Evolutionary conservation across 2,797 vertebrate genomes (phyloP), one percentile per base, ranked within the genome.

Genomic region (Acanthornis magna): DNA sequence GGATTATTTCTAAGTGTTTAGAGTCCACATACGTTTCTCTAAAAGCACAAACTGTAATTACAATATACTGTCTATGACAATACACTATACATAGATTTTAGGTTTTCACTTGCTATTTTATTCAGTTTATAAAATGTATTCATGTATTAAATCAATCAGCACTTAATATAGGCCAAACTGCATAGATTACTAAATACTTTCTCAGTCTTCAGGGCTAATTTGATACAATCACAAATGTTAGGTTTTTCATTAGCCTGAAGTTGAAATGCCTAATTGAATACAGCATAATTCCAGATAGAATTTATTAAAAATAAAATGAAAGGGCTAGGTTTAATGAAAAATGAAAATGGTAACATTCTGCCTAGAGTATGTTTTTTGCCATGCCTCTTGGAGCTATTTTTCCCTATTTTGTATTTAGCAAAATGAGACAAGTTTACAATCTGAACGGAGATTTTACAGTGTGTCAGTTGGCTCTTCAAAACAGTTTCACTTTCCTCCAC

Each of bases 251-350:
- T 88, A 94, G 62, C 34, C 51, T 78, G 19, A 89, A 86, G 50
- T 57, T 93, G 77, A 94, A 93, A 23, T 61, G 43, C 45, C 40
- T 92, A 96, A 95, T 66, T 74, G 61, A 88, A 89, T 57, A n/a
- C 21, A 65, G 26, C 30, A 65, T 57, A 27, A 55, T 57, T 95
- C 80, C 79, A 90, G 68, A 74, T n/a, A 68, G 15, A 45, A 76
- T 60, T 91, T 63, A 53, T 88, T 83, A 17, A 61, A 85, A 79
- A 74, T 55, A 22, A 83, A 75, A 77, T 8, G 5, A 34, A 43
- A 51, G 36, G 11, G 7, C 26, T 55, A 50, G 38, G 18, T 84
- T 95, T 77, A 90, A 73, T 77, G 62, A 87, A 94, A 91, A 85
- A 83, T 65, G 16, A 66, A 94, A 93, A 48, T 5, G 5, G 54